Base-by-base conservation (phyloP, 1,140 invertebrate genomes). In the Campoletis sonorensis region DNA sequence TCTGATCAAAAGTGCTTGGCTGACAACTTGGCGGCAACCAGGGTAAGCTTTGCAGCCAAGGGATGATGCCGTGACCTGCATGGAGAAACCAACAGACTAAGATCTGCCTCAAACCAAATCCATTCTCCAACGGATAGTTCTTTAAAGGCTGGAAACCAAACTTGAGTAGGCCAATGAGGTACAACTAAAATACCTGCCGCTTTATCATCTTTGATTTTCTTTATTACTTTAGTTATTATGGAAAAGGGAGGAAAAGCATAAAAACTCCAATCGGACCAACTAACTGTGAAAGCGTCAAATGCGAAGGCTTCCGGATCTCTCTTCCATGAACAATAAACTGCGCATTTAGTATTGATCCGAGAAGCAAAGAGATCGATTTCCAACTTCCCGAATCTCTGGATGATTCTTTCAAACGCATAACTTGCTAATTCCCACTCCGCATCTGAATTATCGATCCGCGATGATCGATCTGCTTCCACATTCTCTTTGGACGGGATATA, bases 181-280 rank as follows among this genome's bases (percentile, higher is more conserved):
- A 87, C 84, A 7, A 87, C 79, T 51, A 87, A 16, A 16, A 88
- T 85, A 23, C 81, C 84, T 33, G 45, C 49, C 68, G 84, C 84
- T 45, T 79, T 78, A 23, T 87, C 85, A 49, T 45, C 5, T 15
- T 76, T 83, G 40, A 85, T 84, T 83, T 86, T 88, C 49, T 81
- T 58, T 4, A 87, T 58, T 54, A 81, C 73, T 61, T 76, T 82
- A 37, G 81, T 27, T 79, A 87, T 86, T 8, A 85, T 23, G 5
- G 84, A 77, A 83, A 88, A 87, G 7, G 84, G 83, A n/a, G 76
- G 81, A 85, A n/a, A 83, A n/a, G 83, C 83, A 64, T 85, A 85
- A 79, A 82, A 82, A 45, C 30, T 72, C 51, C 49, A 45, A n/a
- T 68, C 27, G 5, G 61, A 51, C 84, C 84, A 84, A 18, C 15